Evolutionary conservation across 2,888 invertebrate genomes (phyloP).

Genomic region (Alsophila aescularia): DNA sequence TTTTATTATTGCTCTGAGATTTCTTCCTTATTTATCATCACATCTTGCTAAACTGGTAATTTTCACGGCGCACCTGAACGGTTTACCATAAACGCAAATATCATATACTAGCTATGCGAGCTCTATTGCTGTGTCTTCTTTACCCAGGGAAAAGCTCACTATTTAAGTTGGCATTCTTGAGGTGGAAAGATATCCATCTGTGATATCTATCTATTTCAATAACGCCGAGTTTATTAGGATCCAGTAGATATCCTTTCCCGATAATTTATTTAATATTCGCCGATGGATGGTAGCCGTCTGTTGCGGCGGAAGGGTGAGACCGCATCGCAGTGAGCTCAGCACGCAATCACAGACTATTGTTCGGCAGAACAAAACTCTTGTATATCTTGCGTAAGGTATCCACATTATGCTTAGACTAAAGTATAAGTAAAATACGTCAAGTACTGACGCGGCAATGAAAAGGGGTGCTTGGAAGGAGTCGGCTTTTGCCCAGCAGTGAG

Average conservation of each 20-base stretch:
- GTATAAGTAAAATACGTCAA: too few relatives aligned
- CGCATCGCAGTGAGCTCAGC: conserved; percentile 54
- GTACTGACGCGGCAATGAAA: too few relatives aligned
- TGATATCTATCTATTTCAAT: not conserved
- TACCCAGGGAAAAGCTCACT: too few relatives aligned
- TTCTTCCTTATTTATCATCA: not conserved
- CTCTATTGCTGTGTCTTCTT: too few relatives aligned
- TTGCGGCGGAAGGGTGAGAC: conserved; percentile 54
- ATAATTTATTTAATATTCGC: conserved; percentile 13
- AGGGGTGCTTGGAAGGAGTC: too few relatives aligned
- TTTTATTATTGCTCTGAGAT: too few relatives aligned
- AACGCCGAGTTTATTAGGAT: not conserved
- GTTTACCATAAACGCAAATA: not conserved
- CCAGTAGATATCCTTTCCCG: not conserved
- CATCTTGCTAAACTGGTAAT: too few relatives aligned
- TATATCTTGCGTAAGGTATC: not conserved
- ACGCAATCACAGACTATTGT: conserved; percentile 70
- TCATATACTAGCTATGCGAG: too few relatives aligned
- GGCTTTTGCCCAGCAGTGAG: too few relatives aligned
- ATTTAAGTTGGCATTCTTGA: too few relatives aligned
- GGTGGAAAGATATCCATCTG: too few relatives aligned
- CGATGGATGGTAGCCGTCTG: conserved; percentile 28
- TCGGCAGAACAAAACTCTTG: conserved; percentile 13
- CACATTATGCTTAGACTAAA: not conserved
- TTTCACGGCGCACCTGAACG: too few relatives aligned